Conservation (phyloP, 2,113 vertebrate species). For the Trematocara zebra region DNA sequence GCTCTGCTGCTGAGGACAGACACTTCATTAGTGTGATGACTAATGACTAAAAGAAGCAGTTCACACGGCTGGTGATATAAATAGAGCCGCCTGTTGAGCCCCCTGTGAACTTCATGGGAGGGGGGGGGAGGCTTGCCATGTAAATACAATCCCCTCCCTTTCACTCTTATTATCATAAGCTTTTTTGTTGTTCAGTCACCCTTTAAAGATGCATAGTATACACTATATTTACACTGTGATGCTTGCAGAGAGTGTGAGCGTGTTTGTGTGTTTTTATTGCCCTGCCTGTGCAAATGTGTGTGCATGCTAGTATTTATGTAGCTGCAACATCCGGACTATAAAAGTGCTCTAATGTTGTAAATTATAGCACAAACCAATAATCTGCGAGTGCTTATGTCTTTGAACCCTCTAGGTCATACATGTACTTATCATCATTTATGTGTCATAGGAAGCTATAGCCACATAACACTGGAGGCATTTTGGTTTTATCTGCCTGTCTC, state of each 20-base stretch:
- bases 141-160: constrained; percentile 11
- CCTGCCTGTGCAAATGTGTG: neutral
- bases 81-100: neutral
- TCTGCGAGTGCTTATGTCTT: constrained; percentile 6
- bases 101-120: neutral
- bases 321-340: neutral
- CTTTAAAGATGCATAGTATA: constrained; percentile 7
- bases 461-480: neutral
- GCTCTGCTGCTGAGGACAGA: neutral
- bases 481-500: neutral
- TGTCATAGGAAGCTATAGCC: neutral
- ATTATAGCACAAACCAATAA: constrained; percentile 6
- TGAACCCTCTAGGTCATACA: constrained; percentile 10
- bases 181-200: constrained; percentile 33
- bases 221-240: neutral
- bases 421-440: neutral
- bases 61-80: neutral
- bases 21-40: neutral
- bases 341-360: neutral
- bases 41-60: neutral
- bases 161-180: neutral
- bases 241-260: neutral
- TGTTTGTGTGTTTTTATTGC: neutral
- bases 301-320: neutral
- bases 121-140: neutral